Base-by-base conservation (phyloP, 2,113 vertebrate genomes). In the Labrus mixtus region DNA sequence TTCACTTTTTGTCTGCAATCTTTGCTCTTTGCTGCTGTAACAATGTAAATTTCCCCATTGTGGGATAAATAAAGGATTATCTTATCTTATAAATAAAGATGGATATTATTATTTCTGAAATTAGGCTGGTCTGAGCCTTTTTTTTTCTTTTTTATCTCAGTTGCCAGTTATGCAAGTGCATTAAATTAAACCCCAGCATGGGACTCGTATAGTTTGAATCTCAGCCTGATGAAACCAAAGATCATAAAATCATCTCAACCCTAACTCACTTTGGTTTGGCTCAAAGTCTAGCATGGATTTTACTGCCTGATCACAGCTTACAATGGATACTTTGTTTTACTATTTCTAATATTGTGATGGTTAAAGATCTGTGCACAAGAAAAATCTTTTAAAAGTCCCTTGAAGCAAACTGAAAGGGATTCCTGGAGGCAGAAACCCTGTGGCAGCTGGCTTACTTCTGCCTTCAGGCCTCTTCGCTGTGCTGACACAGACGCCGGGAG, bases 391-490 rank as follows among this genome's bases (percentile, higher is more conserved):
- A 39, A 66, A 82, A 41, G 16, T 29, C 46, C 55, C 76, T 75
- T 43, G 33, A 85, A 85, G 82, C 58, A 29, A 87, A 65, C 68
- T 78, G 60, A 76, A 71, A 87, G 57, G 65, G 77, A 81, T 86
- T 84, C 81, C 87, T 89, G 1, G 45, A 89, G 90, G 90, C 87
- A 82, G 67, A 89, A 59, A n/a, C 78, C 84, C 78, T 64, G 57
- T 59, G 80, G 89, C 86, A 83, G 71, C 70, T 20, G 22, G 63
- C 71, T 81, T 60, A 68, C 59, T 74, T 78, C 29, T 91, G 91
- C 82, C 89, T 87, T 60, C 79, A 82, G 89, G 90, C 76, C 84
- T 87, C 71, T 71, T 56, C 75, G 81, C 75, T 88, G 76, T 85
- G 82, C 59, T 66, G 70, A 91, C 75, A 90, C 70, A 79, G 68